These are phyloP conservation scores for Drosophila hawaiiensis DNA, from an alignment of 2,888 invertebrate genomes.

Conservation along the genomic window DNA sequence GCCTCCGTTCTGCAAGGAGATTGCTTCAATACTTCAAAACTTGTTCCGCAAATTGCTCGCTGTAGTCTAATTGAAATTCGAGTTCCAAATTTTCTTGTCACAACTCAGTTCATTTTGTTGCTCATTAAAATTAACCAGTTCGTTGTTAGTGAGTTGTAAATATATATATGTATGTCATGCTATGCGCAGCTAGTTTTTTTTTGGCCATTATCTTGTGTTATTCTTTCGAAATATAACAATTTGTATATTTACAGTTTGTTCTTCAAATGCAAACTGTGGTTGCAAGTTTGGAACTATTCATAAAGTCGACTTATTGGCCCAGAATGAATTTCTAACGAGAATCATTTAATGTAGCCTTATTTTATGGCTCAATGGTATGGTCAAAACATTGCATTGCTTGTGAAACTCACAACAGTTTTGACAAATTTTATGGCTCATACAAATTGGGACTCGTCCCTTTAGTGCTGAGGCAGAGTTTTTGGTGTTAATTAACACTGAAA, in stretches of 20 bases:
- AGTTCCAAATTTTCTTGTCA: neutral
- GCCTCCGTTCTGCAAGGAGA: conserved; percentile 8
- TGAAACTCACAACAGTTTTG: neutral
- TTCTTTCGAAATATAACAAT: neutral
- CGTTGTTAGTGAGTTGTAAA: conserved; percentile 2
- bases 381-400: neutral
- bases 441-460: neutral
- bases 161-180: neutral
- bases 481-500: neutral
- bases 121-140: conserved; percentile 25
- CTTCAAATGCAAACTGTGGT: neutral
- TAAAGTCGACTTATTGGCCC: neutral
- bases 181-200: conserved; percentile 2
- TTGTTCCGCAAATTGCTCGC: conserved; percentile 36
- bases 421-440: neutral
- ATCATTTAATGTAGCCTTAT: neutral
- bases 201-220: neutral
- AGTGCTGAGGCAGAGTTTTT: neutral
- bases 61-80: conserved; percentile 42
- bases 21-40: conserved; percentile 30
- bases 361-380: neutral
- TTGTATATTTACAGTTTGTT: neutral
- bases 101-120: neutral
- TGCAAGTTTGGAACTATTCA: neutral
- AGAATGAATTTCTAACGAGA: neutral